phyloP scores from a whole-genome alignment of 2,797 vertebrate genomes.

The Epinephelus awoara region DNA sequence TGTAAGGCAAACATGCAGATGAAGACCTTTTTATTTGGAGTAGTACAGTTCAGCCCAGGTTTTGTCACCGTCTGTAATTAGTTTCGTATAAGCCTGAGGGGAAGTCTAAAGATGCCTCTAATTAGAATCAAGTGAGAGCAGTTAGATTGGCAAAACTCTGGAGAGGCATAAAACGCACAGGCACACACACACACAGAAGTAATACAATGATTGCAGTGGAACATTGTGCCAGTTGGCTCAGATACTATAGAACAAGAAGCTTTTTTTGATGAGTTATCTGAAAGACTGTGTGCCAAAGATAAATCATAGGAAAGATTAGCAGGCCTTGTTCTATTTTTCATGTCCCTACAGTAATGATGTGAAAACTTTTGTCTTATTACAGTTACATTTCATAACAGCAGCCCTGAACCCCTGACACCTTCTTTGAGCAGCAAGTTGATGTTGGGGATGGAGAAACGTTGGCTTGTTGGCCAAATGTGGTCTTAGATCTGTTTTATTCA shows the following conservation, averaged over 20 bases:
- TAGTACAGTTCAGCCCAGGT: constrained; percentile 9
- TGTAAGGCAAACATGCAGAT: constrained; percentile 16
- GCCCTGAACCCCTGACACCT: not conserved
- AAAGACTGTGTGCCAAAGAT: not conserved
- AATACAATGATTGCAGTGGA: not conserved
- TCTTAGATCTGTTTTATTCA: no score
- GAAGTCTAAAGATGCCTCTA: constrained; percentile 42
- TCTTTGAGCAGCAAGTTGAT: not conserved
- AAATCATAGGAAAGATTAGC: not conserved
- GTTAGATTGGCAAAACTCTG: constrained; percentile 29
- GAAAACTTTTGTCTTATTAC: not conserved
- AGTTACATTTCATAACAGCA: not conserved
- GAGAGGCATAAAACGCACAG: not conserved
- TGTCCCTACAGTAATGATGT: constrained; percentile 12
- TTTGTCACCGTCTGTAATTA: constrained; percentile 56
- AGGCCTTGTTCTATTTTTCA: constrained; percentile 7
- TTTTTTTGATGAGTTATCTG: not conserved
- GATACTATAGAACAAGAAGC: not conserved
- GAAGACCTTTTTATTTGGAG: constrained; percentile 32
- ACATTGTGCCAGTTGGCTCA: not conserved
- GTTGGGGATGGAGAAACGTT: not conserved
- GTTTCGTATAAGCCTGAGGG: constrained; percentile 38
- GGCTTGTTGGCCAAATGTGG: not conserved
- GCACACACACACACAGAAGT: not conserved
- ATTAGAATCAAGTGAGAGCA: constrained; percentile 66